Evolutionary conservation across 2,113 vertebrate genomes (phyloP), one percentile per base, ranked within the genome.

Genomic region (Campylorhamphus procurvoides): DNA sequence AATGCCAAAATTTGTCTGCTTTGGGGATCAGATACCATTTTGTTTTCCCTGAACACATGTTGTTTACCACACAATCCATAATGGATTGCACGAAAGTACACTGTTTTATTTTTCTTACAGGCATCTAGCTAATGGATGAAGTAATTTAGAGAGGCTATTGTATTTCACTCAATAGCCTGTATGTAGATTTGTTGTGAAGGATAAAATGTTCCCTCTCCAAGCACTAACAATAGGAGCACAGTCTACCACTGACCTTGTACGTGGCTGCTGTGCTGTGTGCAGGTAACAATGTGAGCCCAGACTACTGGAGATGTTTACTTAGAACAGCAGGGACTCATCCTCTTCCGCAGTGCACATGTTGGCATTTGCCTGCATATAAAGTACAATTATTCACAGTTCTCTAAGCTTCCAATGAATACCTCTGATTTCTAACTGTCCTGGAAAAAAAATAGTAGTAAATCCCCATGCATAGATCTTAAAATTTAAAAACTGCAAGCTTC

Each of bases 131-230:
- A 96, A 96, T 92, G 94, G 96, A 93, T 62, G 80, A 94, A 93
- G 90, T 90, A 94, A 95, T 92, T 91, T 88, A 90, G 90, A 6
- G 46, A 49, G 53, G 90, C 69, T 93, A 94, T 96, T 95, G 90
- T 96, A 82, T 96, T 93, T 90, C 94, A 62, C 88, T 96, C 92
- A 95, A 90, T 89, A 93, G 90, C 40, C 88, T 90, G 44, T 94
- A 95, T 95, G 96, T 95, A 96, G 96, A 96, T 96, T 92, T 92
- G 80, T 78, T 93, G 86, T 95, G 94, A 94, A 96, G 95, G 90
- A 96, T 94, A 94, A 95, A 97, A 96, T 93, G 92, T 96, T 96
- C 94, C 90, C 96, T 96, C 86, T 97, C 72, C 79, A 90, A 81
- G 33, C 40, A 40, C 58, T 64, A 66, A 95, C 92, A 93, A 90